Evolutionary conservation across 2,888 invertebrate species (phyloP).

Genomic region (Doris montereyensis): DNA sequence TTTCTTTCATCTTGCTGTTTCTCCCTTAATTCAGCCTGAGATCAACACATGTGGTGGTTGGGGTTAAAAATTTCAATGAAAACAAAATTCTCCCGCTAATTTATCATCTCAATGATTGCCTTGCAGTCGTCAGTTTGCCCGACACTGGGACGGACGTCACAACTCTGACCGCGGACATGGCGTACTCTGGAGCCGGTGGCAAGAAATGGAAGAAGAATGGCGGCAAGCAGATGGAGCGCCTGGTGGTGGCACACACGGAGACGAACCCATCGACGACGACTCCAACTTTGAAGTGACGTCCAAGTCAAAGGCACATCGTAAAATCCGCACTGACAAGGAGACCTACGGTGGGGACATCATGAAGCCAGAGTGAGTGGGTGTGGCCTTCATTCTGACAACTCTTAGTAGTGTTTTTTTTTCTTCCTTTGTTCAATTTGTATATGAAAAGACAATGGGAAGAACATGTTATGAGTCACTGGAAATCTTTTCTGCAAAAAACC

Average conservation of each 20-base stretch:
- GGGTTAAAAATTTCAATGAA: no score
- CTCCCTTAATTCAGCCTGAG: no score
- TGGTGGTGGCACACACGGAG: constrained; percentile 47
- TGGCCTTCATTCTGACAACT: no score
- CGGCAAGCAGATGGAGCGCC: constrained; percentile 47
- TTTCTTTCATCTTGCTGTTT: no score
- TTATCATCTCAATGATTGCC: no score
- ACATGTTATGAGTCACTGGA: background rate
- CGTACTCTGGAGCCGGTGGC: constrained; percentile 34
- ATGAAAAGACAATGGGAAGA: background rate
- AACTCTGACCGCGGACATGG: no score
- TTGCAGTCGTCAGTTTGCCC: no score
- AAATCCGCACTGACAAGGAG: constrained; percentile 63
- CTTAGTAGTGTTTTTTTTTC: background rate
- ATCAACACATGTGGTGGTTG: no score
- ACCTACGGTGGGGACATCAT: constrained; percentile 66
- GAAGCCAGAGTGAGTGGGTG: constrained; percentile 60
- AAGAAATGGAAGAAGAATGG: constrained; percentile 47
- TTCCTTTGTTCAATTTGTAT: no score
- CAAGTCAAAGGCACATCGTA: constrained; percentile 69
- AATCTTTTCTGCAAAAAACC: no score
- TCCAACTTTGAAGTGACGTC: constrained; percentile 68
- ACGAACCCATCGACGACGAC: constrained; percentile 58
- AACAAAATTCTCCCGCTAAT: no score
- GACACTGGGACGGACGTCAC: no score